These are phyloP conservation scores for Origma solitaria DNA, from an alignment of 2,113 vertebrate genomes.

Conservation along the genomic window DNA sequence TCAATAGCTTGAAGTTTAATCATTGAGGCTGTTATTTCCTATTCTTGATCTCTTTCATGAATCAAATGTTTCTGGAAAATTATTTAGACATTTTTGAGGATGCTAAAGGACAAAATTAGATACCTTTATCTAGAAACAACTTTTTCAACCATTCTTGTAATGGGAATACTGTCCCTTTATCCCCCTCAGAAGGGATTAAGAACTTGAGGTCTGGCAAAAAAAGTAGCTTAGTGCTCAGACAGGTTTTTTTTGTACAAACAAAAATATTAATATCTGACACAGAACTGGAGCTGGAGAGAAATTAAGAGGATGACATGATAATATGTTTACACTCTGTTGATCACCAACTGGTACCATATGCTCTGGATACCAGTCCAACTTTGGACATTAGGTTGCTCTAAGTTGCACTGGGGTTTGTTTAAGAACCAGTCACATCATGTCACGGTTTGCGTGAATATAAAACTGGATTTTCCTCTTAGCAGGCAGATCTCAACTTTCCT, in stretches of 20 bases:
- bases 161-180: background rate
- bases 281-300: background rate
- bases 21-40: background rate
- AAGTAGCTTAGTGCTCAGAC: background rate
- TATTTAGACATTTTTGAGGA: background rate
- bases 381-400: background rate
- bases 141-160: background rate
- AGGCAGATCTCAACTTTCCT: background rate
- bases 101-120: background rate
- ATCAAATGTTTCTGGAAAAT: background rate
- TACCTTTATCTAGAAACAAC: background rate
- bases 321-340: background rate
- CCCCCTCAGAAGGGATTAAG: background rate
- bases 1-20: background rate
- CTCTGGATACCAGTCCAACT: background rate
- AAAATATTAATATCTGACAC: background rate
- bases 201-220: background rate
- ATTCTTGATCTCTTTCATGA: background rate
- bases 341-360: background rate
- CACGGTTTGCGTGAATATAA: background rate
- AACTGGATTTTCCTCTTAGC: background rate
- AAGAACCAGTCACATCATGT: background rate
- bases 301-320: background rate
- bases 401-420: background rate
- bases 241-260: background rate